These are phyloP conservation scores for Leptocoma aspasia DNA, from an alignment of 2,113 vertebrate genomes.

Conservation along the genomic window DNA sequence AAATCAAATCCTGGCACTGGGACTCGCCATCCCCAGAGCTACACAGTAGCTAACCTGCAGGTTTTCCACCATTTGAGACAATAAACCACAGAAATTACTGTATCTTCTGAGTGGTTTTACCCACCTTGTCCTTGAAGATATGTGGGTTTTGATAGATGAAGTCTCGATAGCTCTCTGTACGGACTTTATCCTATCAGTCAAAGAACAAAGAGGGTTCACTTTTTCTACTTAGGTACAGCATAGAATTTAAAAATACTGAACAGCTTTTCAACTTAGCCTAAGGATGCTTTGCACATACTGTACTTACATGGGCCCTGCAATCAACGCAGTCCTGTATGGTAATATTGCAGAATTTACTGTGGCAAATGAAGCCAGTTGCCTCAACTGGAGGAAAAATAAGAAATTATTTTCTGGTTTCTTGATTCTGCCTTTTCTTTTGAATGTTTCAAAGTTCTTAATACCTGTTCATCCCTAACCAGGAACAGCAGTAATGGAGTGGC, in stretches of 20 bases:
- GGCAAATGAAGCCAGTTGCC: neutral
- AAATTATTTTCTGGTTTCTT: neutral
- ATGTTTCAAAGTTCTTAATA: neutral
- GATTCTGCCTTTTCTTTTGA: neutral
- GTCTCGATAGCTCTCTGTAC: constrained; percentile 92
- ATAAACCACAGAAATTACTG: neutral
- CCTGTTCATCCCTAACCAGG: neutral
- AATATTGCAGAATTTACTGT: neutral
- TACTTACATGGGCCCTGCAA: neutral
- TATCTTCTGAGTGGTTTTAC: neutral
- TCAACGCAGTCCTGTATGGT: neutral
- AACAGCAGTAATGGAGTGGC: neutral
- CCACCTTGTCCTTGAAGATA: constrained; percentile 94
- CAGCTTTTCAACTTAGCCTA: neutral
- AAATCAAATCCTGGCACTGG: constrained; percentile 67
- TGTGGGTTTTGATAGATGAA: constrained; percentile 91
- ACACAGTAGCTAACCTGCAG: neutral
- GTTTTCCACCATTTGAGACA: neutral
- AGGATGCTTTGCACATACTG: neutral
- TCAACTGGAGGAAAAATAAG: neutral
- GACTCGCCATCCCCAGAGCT: neutral
- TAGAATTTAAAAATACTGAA: neutral
- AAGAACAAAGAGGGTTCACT: neutral
- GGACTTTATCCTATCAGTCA: constrained; percentile 84
- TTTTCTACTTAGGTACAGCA: neutral